Conservation (phyloP, 2,113 vertebrate genomes). For the Bostrychus sinensis region DNA sequence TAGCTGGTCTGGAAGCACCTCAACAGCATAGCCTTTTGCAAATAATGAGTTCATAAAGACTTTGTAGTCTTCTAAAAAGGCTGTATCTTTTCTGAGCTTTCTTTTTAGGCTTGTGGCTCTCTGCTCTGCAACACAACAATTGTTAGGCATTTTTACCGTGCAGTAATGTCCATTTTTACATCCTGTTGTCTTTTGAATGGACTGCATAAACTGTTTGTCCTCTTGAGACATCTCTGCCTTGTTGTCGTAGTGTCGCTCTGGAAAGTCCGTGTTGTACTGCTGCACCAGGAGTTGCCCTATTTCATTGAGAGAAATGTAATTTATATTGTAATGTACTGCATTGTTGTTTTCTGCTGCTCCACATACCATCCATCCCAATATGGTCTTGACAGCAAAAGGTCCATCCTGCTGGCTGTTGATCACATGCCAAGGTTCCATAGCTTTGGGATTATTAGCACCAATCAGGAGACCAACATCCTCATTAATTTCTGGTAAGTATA, state of each 20-base stretch:
- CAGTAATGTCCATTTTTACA: not conserved
- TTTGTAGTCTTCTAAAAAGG: slow-evolving; percentile 1
- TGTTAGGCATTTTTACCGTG: not conserved
- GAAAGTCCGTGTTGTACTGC: slow-evolving; percentile 28
- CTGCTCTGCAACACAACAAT: not conserved
- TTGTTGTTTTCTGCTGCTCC: not conserved
- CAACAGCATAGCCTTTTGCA: not conserved
- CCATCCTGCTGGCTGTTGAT: not conserved
- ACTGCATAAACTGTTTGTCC: slow-evolving; percentile 1
- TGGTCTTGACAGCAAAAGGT: not conserved
- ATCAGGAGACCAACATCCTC: not conserved
- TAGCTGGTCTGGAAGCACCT: not conserved
- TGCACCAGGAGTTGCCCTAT: slow-evolving; percentile 23
- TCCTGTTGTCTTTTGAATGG: not conserved
- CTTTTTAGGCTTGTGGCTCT: not conserved
- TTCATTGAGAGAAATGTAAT: not conserved
- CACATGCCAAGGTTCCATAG: no score
- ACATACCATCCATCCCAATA: not conserved
- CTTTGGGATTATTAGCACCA: not conserved
- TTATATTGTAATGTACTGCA: not conserved
- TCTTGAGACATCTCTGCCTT: slow-evolving; percentile 18
- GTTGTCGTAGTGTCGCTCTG: slow-evolving; percentile 17
- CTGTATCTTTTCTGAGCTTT: not conserved
- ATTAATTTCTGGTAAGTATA: not conserved
- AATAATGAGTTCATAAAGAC: not conserved